These are phyloP conservation scores for Falcunculus frontatus DNA, from an alignment of 2,113 vertebrate genomes.

Conservation along the genomic window DNA sequence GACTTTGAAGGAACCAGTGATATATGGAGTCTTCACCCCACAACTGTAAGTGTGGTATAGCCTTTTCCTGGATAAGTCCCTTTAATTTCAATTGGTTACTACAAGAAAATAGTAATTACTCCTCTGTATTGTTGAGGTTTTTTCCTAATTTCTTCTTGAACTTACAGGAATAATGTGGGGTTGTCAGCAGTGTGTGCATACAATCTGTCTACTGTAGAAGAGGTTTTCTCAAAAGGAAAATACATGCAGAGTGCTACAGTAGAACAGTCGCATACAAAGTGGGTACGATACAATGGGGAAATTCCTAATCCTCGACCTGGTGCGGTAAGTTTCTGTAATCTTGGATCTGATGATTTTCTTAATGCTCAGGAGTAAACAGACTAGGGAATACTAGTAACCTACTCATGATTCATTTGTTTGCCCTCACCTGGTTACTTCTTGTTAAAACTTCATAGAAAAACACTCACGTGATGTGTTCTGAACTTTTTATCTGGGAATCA, in stretches of 20 bases:
- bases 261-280: constrained; percentile 93
- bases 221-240: constrained; percentile 90
- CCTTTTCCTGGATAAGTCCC: not conserved
- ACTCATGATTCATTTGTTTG: not conserved
- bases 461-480: not conserved
- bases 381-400: not conserved
- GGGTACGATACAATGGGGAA: constrained; percentile 89
- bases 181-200: constrained; percentile 94
- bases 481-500: not conserved
- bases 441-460: not conserved
- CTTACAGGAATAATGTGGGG: constrained; percentile 87
- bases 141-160: not conserved
- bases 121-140: not conserved
- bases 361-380: not conserved
- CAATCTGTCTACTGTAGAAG: constrained; percentile 82
- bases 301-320: constrained; percentile 89
- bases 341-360: not conserved
- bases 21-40: constrained; percentile 92
- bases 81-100: not conserved
- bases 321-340: constrained; percentile 77
- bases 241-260: constrained; percentile 97
- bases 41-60: constrained; percentile 84
- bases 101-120: not conserved
- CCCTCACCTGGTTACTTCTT: not conserved
- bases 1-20: constrained; percentile 79